Base-by-base conservation (phyloP, 1,140 invertebrate genomes). In the Pygmarrhopalites habei region DNA sequence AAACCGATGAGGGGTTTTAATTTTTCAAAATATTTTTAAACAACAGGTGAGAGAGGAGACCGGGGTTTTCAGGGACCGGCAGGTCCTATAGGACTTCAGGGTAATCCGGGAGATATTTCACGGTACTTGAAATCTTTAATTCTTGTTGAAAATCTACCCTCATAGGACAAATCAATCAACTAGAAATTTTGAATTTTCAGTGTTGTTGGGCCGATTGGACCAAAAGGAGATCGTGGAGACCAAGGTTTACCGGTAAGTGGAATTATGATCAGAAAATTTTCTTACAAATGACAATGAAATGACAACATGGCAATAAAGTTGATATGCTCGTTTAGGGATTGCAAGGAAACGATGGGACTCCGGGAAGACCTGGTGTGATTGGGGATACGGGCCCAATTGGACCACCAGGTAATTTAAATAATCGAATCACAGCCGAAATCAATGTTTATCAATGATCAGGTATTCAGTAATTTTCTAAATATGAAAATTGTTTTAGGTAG, bases 11-110 rank as follows among this genome's bases (percentile, higher is more conserved):
- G n/a, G n/a, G n/a, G n/a, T n/a, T n/a, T n/a, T n/a, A n/a, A n/a
- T n/a, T n/a, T n/a, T n/a, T n/a, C n/a, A n/a, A n/a, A n/a, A n/a
- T n/a, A n/a, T n/a, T n/a, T n/a, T n/a, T n/a, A n/a, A n/a, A n/a
- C n/a, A n/a, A n/a, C n/a, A n/a, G n/a, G 72, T 76, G 44, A 75
- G 72, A 26, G 78, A 67, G 72, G 81, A 70, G 64, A 73, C 28
- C 63, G 70, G 3, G 80, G 79, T 19, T 70, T 73, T 3, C 76
- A 78, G 23, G 82, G 81, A 23, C 58, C 59, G 10, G 74, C 74
- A 61, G 81, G 81, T 26, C 70, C 76, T 15, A 69, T 69, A 66
- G 78, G 77, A 72, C 56, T 69, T 39, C 70, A 71, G 30, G 61
- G 71, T 32, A 29, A 56, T 32, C 28, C 58, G 23, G 62, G 70